Percentiles rank a stretch among this genome's conserved stretches.
phyloP scores from a whole-genome alignment of 2,888 invertebrate species.

The Oeneis ivallda region DNA sequence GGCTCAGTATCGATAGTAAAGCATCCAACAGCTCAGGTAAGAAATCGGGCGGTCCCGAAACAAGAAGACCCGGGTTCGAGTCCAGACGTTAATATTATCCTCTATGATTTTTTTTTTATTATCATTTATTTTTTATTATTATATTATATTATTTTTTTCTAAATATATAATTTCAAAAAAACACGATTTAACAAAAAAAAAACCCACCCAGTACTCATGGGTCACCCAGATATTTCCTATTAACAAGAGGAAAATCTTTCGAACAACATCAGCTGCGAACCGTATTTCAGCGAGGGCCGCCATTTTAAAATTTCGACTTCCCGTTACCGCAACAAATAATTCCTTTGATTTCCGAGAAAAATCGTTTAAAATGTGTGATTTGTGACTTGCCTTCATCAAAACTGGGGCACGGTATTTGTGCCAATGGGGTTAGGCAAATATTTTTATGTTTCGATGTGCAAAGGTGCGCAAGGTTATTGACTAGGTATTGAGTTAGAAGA shows the following conservation, averaged over 20 bases:
- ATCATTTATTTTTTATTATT: too few species aligned
- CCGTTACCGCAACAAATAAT: slow-evolving; percentile 9
- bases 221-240: too few species aligned
- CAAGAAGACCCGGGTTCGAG: too few species aligned
- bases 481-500: background rate
- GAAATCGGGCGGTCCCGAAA: too few species aligned
- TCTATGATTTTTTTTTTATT: too few species aligned
- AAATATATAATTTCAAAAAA: too few species aligned
- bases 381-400: slow-evolving; percentile 2
- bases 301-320: background rate
- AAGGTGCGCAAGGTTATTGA: background rate
- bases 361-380: slow-evolving; percentile 12
- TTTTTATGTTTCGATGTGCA: slow-evolving; percentile 8
- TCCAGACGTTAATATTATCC: too few species aligned
- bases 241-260: slow-evolving; percentile 3
- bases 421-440: slow-evolving; percentile 16
- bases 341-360: slow-evolving; percentile 15
- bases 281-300: background rate
- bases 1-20: too few species aligned
- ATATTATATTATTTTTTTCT: too few species aligned
- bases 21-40: too few species aligned
- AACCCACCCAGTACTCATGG: too few species aligned
- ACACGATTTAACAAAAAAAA: too few species aligned
- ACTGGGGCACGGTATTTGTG: slow-evolving; percentile 12
- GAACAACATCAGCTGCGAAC: slow-evolving; percentile 3